A percentile compares a stretch with the other conserved stretches of the same genome.
Conservation (phyloP, 2,113 vertebrate species). For the Anser brachyrhynchus region DNA sequence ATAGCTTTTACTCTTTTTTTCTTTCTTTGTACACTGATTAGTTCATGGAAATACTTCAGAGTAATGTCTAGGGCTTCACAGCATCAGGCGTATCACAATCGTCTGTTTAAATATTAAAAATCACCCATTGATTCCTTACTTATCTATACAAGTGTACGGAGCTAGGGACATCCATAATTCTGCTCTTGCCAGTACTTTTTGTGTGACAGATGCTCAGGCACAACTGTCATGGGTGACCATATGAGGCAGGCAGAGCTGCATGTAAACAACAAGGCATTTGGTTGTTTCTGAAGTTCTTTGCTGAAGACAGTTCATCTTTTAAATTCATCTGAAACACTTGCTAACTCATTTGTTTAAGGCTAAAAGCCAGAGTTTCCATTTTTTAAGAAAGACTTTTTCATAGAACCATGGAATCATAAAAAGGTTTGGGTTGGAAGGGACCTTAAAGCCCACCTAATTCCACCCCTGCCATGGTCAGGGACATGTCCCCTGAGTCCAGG, state of each 20-base stretch:
- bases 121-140: background rate
- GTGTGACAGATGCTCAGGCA: background rate
- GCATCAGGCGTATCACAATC: background rate
- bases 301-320: background rate
- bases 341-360: background rate
- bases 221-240: background rate
- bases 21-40: fast-evolving
- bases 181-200: background rate
- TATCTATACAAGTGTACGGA: background rate
- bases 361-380: background rate
- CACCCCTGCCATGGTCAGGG: too few species aligned
- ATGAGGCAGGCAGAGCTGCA: background rate
- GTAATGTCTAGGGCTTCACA: background rate
- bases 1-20: background rate
- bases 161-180: background rate
- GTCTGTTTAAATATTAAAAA: background rate
- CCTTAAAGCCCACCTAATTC: too few species aligned
- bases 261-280: background rate
- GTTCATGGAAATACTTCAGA: background rate
- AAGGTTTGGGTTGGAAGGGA: too few species aligned
- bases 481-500: too few species aligned
- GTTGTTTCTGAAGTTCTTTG: background rate
- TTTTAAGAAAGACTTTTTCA: background rate
- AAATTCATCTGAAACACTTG: background rate
- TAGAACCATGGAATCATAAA: too few species aligned